A percentile compares a stretch with the other conserved stretches of the same genome.
phyloP scores from a whole-genome alignment of 1,140 invertebrate species.

The Lepidurus packardi region DNA sequence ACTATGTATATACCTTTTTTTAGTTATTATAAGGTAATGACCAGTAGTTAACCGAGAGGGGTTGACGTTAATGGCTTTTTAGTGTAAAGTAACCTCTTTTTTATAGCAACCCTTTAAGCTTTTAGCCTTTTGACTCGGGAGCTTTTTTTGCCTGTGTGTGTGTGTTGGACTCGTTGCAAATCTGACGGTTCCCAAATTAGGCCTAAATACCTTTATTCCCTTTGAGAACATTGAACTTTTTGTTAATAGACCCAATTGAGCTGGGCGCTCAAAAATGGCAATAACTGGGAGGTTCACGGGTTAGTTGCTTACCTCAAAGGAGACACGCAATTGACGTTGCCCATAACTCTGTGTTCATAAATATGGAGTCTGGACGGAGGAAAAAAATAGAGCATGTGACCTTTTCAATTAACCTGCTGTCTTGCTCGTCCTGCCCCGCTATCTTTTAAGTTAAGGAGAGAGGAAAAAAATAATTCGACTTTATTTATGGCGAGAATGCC shows the following conservation, averaged over 20 bases:
- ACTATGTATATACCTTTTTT: background rate
- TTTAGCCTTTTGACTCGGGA: background rate
- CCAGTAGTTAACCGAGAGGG: background rate
- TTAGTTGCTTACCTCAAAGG: too few species aligned
- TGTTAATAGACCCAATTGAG: background rate
- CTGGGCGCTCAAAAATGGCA: too few species aligned
- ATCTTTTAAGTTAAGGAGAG: constrained; percentile 1
- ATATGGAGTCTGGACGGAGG: too few species aligned
- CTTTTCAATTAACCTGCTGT: constrained; percentile 15
- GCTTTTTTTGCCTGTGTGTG: background rate
- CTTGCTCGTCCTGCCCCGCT: background rate
- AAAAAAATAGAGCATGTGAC: background rate
- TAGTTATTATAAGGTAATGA: constrained; percentile 17
- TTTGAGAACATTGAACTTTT: background rate
- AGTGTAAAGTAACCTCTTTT: constrained; percentile 11
- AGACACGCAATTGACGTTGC: too few species aligned
- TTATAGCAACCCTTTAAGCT: background rate
- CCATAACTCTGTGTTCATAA: too few species aligned
- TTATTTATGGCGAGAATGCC: background rate
- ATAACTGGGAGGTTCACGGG: too few species aligned
- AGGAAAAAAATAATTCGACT: background rate
- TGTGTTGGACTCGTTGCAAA: background rate
- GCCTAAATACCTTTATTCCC: background rate
- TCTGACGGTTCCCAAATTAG: background rate
- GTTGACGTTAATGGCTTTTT: background rate